These are phyloP conservation scores for Eidolon helvum DNA, from an alignment of 2,113 vertebrate species.

Conservation along the genomic window DNA sequence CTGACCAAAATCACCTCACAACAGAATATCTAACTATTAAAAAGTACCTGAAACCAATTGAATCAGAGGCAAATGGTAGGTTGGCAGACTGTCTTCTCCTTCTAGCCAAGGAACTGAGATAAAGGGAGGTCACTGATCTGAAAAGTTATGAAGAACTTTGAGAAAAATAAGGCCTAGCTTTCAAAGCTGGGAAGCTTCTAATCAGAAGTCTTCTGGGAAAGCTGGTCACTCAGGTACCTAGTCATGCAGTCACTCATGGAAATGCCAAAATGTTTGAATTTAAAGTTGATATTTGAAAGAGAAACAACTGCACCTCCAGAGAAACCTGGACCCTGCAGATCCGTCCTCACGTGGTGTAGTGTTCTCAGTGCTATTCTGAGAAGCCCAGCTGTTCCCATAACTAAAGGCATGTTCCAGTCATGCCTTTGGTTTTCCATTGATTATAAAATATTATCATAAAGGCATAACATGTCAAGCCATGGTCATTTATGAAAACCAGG, in stretches of 20 bases:
- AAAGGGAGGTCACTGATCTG: neutral
- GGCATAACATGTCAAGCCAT: neutral
- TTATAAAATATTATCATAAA: conserved; percentile 39
- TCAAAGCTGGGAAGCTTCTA: neutral
- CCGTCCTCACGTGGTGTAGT: neutral
- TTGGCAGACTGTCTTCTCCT: neutral
- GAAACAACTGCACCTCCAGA: neutral
- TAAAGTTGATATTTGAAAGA: neutral
- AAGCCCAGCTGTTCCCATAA: conserved; percentile 8
- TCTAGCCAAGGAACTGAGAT: neutral
- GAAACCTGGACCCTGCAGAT: neutral
- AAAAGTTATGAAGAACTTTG: neutral
- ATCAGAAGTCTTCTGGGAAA: neutral
- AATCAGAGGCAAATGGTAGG: neutral
- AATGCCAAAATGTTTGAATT: neutral
- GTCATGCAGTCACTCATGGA: neutral
- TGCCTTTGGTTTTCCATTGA: conserved; percentile 38
- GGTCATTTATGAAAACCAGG: conserved; percentile 25
- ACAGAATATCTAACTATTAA: neutral
- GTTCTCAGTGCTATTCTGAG: neutral
- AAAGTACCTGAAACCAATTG: neutral
- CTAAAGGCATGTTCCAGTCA: conserved; percentile 8
- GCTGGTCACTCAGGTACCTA: neutral
- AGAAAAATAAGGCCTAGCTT: neutral
- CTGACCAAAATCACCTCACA: neutral